Evolutionary conservation across 2,113 vertebrate species (phyloP).

Genomic region (Dendrocopos noguchii): DNA sequence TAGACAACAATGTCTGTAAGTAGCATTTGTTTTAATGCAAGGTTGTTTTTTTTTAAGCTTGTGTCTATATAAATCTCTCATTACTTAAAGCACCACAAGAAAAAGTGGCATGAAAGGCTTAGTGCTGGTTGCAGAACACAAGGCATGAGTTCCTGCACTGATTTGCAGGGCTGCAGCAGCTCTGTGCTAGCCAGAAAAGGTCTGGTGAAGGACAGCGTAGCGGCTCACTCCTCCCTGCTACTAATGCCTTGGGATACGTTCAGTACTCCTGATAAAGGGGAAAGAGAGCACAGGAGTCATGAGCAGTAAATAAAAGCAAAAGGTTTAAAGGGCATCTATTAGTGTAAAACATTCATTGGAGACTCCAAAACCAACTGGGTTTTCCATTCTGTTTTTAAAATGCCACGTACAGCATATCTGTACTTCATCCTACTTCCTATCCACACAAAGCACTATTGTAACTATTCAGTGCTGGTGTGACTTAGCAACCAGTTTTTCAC

Average conservation of each 20-base stretch:
- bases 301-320: background rate
- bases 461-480: background rate
- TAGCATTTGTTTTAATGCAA: background rate
- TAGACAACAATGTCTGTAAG: background rate
- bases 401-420: background rate
- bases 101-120: background rate
- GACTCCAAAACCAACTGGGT: background rate
- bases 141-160: background rate
- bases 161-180: rapidly evolving
- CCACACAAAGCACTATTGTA: background rate
- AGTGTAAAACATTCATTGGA: background rate
- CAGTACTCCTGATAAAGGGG: background rate
- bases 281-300: background rate
- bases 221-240: background rate
- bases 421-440: background rate
- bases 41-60: background rate
- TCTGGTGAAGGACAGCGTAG: background rate
- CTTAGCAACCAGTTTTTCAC: background rate
- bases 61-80: background rate
- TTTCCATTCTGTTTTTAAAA: background rate
- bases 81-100: background rate
- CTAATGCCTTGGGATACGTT: background rate
- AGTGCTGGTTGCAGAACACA: background rate
- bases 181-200: background rate
- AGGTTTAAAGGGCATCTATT: background rate